Evolutionary conservation across 1,140 invertebrate genomes (phyloP), one percentile per base, ranked within the genome.

Genomic region (Ips typographus): DNA sequence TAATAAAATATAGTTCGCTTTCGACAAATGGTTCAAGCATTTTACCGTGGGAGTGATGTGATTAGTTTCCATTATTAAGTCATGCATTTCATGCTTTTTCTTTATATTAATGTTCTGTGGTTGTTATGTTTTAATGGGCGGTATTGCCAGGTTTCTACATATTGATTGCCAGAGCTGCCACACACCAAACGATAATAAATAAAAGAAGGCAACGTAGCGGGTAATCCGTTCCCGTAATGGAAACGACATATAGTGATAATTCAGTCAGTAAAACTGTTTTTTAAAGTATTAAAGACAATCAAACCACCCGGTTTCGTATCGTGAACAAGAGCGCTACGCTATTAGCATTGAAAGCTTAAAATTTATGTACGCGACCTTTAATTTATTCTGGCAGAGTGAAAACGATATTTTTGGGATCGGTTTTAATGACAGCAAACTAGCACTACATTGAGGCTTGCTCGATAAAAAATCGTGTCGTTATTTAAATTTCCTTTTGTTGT

Each of bases 381-480:
- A 49, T 49, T 22, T 22, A 49, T 49, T 49, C 44, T 49, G 44
- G 44, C 44, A 49, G 44, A 49, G 44, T 49, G 44, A 22, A 49
- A 49, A 49, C 44, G 44, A 49, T 49, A 49, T 49, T 49, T 49
- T 49, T 22, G 6, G 44, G 22, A 49, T 49, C 44, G 6, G 44
- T 49, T 49, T 49, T 49, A 49, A 49, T 49, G 44, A 49, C 44
- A 49, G 44, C 44, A 49, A 49, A 49, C 44, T 49, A 49, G 44
- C 6, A 6, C 44, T 22, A 6, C 7, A 8, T 49, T 8, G 44
- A 22, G 44, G 7, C 22, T 6, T 8, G 44, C 7, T 49, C 7
- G 22, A 49, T 49, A 49, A 49, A 49, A 49, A 49, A 49, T 22
- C 6, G 44, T 6, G 44, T 22, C 44, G 6, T 8, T 49, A 49